These are phyloP conservation scores for Lucilia sericata DNA, from an alignment of 1,140 invertebrate genomes.

Conservation along the genomic window DNA sequence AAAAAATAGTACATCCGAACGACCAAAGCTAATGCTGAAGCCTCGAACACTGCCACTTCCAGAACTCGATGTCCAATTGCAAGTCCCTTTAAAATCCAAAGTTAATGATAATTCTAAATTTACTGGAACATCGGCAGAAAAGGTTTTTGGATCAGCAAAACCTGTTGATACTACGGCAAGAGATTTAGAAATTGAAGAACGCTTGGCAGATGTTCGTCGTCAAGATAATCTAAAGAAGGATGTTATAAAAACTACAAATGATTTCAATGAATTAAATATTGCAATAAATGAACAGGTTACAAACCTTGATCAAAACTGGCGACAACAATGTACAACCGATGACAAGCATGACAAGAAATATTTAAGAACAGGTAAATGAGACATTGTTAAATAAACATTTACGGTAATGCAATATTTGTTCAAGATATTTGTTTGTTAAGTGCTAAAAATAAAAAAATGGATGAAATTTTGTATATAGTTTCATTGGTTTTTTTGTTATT, in stretches of 20 bases:
- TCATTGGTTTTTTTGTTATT: too few species aligned
- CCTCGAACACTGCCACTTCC: conserved; percentile 79
- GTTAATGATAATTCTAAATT: conserved; percentile 54
- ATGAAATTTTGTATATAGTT: too few species aligned
- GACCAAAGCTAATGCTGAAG: conserved; percentile 79
- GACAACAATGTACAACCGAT: not conserved
- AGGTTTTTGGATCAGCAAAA: conserved; percentile 92
- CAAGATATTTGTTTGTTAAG: too few species aligned
- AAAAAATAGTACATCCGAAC: conserved; percentile 65
- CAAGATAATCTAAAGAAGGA: conserved; percentile 55
- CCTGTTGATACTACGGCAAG: conserved; percentile 92
- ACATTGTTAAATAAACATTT: too few species aligned
- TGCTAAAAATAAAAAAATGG: too few species aligned
- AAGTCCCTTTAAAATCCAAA: conserved; percentile 49
- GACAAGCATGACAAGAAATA: not conserved
- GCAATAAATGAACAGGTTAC: not conserved
- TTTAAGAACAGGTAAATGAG: not conserved
- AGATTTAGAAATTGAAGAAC: conserved; percentile 81
- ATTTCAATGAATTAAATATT: not conserved
- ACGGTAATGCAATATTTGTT: too few species aligned
- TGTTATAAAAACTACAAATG: not conserved
- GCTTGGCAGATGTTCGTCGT: conserved; percentile 70
- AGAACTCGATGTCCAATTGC: conserved; percentile 55
- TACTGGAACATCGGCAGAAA: conserved; percentile 72
- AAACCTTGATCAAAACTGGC: not conserved